Percentiles rank a stretch among this genome's conserved stretches.
phyloP scores from a whole-genome alignment of 2,888 invertebrate species.

The Dicycla oo region DNA sequence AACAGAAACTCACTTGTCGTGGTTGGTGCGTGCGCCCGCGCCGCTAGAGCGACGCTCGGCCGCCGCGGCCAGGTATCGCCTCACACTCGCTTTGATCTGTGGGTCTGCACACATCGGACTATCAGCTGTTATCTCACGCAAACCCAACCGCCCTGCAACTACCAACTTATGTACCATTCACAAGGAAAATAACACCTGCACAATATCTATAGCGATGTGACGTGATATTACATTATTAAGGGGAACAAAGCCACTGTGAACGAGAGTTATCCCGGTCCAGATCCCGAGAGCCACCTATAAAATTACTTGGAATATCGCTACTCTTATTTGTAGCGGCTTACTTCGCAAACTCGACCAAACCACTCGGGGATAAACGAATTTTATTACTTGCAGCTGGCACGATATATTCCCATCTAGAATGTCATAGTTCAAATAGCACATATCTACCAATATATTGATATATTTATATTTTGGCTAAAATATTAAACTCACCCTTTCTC shows the following conservation, averaged over 20 bases:
- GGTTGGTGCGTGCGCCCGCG: conserved; percentile 77
- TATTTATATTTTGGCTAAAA: conserved; percentile 66
- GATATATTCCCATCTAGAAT: conserved; percentile 66
- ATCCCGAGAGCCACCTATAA: conserved; percentile 83
- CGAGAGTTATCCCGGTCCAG: conserved; percentile 74
- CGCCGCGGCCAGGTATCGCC: conserved; percentile 92
- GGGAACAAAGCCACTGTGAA: conserved; percentile 78
- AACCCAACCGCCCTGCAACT: conserved; percentile 58
- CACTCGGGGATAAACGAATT: conserved; percentile 81
- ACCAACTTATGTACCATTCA: conserved; percentile 39
- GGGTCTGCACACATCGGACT: conserved; percentile 92
- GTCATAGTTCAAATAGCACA: conserved; percentile 71
- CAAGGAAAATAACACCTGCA: conserved; percentile 46
- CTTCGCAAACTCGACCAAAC: conserved; percentile 78
- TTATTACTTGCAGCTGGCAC: conserved; percentile 79
- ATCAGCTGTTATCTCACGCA: conserved; percentile 61
- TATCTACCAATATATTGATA: conserved; percentile 53
- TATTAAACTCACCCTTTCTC: conserved; percentile 94
- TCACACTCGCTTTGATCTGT: conserved; percentile 95
- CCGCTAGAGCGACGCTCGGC: conserved; percentile 82
- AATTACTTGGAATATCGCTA: conserved; percentile 79
- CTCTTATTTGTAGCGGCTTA: conserved; percentile 82
- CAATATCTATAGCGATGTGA: conserved; percentile 40
- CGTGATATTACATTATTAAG: conserved; percentile 77
- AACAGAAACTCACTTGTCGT: conserved; percentile 83